Evolutionary conservation across 2,797 vertebrate genomes (phyloP).

Genomic region (Sebastes diaconus): DNA sequence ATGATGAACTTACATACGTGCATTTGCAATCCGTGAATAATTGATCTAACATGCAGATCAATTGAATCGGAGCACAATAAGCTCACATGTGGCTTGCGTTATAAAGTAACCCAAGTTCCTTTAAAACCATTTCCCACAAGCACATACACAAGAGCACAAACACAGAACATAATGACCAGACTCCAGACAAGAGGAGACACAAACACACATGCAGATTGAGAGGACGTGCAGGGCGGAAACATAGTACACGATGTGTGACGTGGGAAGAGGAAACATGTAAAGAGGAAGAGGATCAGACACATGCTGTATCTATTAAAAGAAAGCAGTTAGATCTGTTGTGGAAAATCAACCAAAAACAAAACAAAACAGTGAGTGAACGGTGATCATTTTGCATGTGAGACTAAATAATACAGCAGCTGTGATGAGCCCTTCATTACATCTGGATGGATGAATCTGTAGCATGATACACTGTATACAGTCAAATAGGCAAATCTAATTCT

Average conservation of each 20-base stretch:
- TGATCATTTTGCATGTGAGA: slow-evolving; percentile 34
- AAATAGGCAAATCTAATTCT: slow-evolving; percentile 59
- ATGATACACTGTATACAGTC: slow-evolving; percentile 45
- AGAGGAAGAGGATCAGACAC: slow-evolving; percentile 58
- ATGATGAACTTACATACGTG: slow-evolving; percentile 50
- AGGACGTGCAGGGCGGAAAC: slow-evolving; percentile 55
- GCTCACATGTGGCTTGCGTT: slow-evolving; percentile 49
- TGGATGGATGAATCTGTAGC: slow-evolving; percentile 64
- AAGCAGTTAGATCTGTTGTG: slow-evolving; percentile 50
- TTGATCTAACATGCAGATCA: slow-evolving; percentile 74
- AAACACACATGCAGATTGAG: slow-evolving; percentile 44
- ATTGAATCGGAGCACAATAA: slow-evolving; percentile 52
- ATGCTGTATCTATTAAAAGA: slow-evolving; percentile 61
- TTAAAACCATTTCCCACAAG: slow-evolving; percentile 49
- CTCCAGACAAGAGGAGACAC: slow-evolving; percentile 37
- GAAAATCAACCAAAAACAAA: slow-evolving; percentile 23
- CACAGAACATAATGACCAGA: slow-evolving; percentile 53
- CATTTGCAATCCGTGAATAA: slow-evolving; percentile 59
- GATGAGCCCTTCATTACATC: slow-evolving; percentile 80
- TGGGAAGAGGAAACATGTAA: slow-evolving; percentile 8
- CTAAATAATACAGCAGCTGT: slow-evolving; percentile 12
- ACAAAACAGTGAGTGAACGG: not conserved
- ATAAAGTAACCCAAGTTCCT: slow-evolving; percentile 30
- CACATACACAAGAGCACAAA: slow-evolving; percentile 58
- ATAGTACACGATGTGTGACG: slow-evolving; percentile 28